phyloP scores from a whole-genome alignment of 1,140 invertebrate genomes.

The Eulimnadia texana region DNA sequence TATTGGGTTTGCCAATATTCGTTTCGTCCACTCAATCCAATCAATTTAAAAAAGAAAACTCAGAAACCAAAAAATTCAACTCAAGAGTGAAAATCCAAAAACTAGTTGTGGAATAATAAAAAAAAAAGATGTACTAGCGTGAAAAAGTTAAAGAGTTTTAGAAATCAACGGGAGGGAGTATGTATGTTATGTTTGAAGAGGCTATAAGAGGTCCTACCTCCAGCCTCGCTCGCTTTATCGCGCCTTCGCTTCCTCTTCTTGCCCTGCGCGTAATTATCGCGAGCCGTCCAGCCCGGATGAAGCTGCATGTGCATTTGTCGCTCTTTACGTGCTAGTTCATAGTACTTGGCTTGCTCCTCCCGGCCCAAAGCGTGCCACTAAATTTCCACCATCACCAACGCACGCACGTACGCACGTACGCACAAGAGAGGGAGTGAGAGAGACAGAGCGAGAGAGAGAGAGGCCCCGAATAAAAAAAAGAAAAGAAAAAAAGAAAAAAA shows the following conservation, averaged over 20 bases:
- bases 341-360: constrained; percentile 99
- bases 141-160: too few relatives aligned
- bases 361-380: constrained; percentile 97
- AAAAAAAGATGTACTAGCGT: too few relatives aligned
- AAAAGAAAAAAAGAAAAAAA: background rate
- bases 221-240: constrained; percentile 84
- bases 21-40: background rate
- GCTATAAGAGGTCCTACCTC: constrained; percentile 22
- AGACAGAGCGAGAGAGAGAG: background rate
- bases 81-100: too few relatives aligned
- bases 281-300: constrained; percentile 98
- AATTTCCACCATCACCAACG: background rate
- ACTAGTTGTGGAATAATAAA: too few relatives aligned
- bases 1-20: background rate
- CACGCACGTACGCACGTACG: background rate
- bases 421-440: background rate
- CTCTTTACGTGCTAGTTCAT: constrained; percentile 95
- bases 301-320: constrained; percentile 96
- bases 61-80: background rate
- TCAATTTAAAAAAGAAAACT: background rate
- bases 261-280: constrained; percentile 83
- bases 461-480: constrained; percentile 4
- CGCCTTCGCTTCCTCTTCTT: constrained; percentile 99
- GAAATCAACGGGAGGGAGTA: background rate
- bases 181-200: background rate